Evolutionary conservation across 2,888 invertebrate species (phyloP).

Genomic region (Pammene fasciana): DNA sequence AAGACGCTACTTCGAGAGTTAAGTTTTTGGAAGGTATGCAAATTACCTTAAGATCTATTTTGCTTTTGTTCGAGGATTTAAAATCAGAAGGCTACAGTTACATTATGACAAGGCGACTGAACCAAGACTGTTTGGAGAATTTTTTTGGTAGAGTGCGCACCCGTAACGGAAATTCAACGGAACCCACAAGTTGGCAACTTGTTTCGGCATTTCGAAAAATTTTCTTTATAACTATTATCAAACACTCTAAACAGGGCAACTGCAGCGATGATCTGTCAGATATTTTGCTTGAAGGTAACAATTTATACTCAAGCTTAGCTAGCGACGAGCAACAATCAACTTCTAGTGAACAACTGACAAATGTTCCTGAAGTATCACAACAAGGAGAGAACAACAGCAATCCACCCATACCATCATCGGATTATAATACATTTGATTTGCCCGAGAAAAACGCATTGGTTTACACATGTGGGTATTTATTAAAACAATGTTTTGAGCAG

Average conservation of each 20-base stretch:
- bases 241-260: slow-evolving; percentile 8
- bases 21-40: slow-evolving; percentile 39
- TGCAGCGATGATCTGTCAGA: slow-evolving; percentile 7
- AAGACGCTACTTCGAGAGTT: slow-evolving; percentile 27
- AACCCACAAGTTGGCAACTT: slow-evolving; percentile 29
- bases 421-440: slow-evolving; percentile 17
- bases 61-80: slow-evolving; percentile 41
- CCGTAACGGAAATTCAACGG: slow-evolving; percentile 15
- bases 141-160: slow-evolving; percentile 35
- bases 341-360: not conserved
- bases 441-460: slow-evolving; percentile 17
- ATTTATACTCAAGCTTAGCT: slow-evolving; percentile 11
- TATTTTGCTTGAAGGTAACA: slow-evolving; percentile 3
- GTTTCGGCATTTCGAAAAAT: slow-evolving; percentile 20
- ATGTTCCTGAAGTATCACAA: too few species aligned
- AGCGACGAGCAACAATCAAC: not conserved
- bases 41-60: slow-evolving; percentile 43
- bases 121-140: slow-evolving; percentile 40
- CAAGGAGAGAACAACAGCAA: not conserved
- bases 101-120: too few species aligned
- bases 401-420: not conserved
- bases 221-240: slow-evolving; percentile 6
- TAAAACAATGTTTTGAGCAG: slow-evolving; percentile 19
- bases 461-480: slow-evolving; percentile 18
- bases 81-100: slow-evolving; percentile 36